Evolutionary conservation across 2,888 invertebrate species (phyloP).

Genomic region (Plusia festucae): DNA sequence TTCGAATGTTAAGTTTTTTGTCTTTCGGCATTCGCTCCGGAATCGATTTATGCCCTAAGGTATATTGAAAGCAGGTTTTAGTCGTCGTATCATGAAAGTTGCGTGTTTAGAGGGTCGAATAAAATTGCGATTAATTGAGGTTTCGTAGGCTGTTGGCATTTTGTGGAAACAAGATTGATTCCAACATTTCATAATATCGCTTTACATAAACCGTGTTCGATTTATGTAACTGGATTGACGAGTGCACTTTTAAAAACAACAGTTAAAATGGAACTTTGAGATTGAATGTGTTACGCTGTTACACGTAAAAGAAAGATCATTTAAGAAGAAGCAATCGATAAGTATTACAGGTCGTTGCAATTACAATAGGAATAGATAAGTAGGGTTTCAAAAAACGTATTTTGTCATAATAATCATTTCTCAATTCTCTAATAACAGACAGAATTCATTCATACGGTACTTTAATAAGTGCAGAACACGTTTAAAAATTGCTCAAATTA

Average conservation of each 20-base stretch:
- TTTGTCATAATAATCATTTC: too few relatives aligned
- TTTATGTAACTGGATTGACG: not conserved
- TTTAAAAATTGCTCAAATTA: not conserved
- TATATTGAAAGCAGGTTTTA: constrained; percentile 49
- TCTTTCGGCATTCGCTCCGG: constrained; percentile 40
- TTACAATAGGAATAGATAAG: too few relatives aligned
- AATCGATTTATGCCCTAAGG: constrained; percentile 56
- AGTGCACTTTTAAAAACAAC: not conserved
- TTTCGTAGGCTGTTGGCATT: constrained; percentile 18
- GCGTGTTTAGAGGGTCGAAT: constrained; percentile 48
- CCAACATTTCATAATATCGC: not conserved
- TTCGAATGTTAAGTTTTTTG: constrained; percentile 45
- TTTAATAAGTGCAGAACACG: not conserved
- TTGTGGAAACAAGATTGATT: constrained; percentile 9
- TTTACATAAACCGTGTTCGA: not conserved
- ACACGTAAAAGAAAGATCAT: not conserved
- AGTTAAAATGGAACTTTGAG: not conserved
- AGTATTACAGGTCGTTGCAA: not conserved
- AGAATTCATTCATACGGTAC: too few relatives aligned
- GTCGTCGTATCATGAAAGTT: constrained; percentile 42
- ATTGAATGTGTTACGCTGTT: not conserved
- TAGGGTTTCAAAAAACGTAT: too few relatives aligned
- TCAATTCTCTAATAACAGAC: too few relatives aligned
- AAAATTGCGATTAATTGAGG: constrained; percentile 43
- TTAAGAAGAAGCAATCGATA: not conserved